phyloP scores from a whole-genome alignment of 2,888 invertebrate genomes.

The Nemotelus nigrinus region DNA sequence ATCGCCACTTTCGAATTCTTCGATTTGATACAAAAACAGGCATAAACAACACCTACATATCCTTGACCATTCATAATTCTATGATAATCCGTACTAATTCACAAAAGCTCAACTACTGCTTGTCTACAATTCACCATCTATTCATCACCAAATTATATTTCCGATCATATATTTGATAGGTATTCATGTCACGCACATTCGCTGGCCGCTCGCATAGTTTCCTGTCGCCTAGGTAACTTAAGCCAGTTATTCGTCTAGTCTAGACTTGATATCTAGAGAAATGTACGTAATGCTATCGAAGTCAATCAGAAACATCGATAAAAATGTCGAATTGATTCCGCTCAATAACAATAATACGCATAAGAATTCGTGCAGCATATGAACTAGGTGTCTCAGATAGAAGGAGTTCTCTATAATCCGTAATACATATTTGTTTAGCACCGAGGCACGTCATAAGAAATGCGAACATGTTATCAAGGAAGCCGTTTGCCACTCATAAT shows the following conservation, averaged over 20 bases:
- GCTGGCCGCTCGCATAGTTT: neutral
- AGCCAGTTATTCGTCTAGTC: neutral
- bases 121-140: slow-evolving; percentile 1
- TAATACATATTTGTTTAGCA: slow-evolving; percentile 42
- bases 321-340: slow-evolving; percentile 38
- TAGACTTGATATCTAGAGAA: slow-evolving; percentile 12
- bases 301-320: slow-evolving; percentile 41
- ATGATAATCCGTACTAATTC: neutral
- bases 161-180: slow-evolving; percentile 11
- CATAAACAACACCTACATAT: no score
- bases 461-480: slow-evolving; percentile 41
- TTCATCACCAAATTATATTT: neutral
- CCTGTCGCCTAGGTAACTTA: neutral
- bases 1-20: no score
- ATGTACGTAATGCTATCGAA: slow-evolving; percentile 17
- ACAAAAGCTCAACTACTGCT: slow-evolving; percentile 14
- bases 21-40: no score
- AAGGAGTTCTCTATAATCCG: slow-evolving; percentile 12
- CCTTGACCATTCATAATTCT: no score
- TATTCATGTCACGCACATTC: slow-evolving; percentile 30
- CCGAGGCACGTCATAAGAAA: slow-evolving; percentile 28
- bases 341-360: slow-evolving; percentile 30
- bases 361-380: neutral
- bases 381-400: neutral
- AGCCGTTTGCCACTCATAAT: slow-evolving; percentile 33